Evolutionary conservation across 2,797 vertebrate genomes (phyloP), one percentile per base, ranked within the genome.

Genomic region (Acanthornis magna): DNA sequence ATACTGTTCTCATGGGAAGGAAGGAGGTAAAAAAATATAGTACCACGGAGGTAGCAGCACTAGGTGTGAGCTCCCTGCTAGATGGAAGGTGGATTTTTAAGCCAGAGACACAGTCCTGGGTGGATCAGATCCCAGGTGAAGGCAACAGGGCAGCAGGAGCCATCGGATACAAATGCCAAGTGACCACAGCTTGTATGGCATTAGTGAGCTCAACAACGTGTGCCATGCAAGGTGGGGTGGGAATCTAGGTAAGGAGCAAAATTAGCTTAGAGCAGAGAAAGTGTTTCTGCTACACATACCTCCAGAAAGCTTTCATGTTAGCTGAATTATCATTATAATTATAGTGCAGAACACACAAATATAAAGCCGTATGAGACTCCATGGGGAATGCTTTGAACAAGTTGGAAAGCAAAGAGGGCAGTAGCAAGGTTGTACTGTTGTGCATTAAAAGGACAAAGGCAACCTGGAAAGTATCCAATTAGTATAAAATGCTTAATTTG

Each of bases 311-410:
- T 94, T 83, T 88, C 75, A 72, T 72, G 68, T 86, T 67, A 61
- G 61, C 82, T 86, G 61, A 95, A 83, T 88, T 95, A 85, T 67
- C 91, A 67, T 50, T 26, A 23, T 74, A 95, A 95, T 80, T 94
- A 80, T 10, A 83, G 42, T 1, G 1, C 45, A 86, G 83, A 80
- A 67, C n/a, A 55, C 65, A 74, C 47, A 90, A 89, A 85, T 30
- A 80, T 16, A 77, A 85, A 88, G 43, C 48, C 60, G 32, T 32
- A 60, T 0, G 0, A 77, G 16, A 42, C 61, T 90, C 16, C 54
- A 65, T 12, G 47, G 65, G 16, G 17, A 93, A 85, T 73, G 42
- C 79, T 86, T 60, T 85, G 57, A 93, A 67, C 20, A 43, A 45
- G 16, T 2, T 72, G 71, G 77, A 90, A 96, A 88, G 76, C 68